These are phyloP conservation scores for Lipotes vexillifer DNA, from an alignment of 2,113 vertebrate species.

Conservation along the genomic window DNA sequence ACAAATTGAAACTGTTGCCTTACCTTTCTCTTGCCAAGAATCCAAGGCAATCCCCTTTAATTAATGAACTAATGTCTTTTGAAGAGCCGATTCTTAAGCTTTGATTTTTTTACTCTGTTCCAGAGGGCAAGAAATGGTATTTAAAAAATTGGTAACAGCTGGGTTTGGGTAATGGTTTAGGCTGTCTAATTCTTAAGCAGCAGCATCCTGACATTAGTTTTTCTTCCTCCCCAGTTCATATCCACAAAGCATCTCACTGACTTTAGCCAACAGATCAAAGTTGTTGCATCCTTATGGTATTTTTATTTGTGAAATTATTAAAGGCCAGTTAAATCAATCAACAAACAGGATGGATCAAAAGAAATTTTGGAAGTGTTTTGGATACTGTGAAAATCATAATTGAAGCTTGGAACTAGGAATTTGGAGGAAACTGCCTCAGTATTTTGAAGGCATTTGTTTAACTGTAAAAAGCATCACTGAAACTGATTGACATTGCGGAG, in stretches of 20 bases:
- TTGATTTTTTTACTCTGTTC: conserved; percentile 19
- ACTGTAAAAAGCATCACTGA: background rate
- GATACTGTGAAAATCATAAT: background rate
- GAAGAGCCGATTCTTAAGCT: conserved; percentile 27
- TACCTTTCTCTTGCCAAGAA: background rate
- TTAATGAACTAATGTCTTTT: conserved; percentile 12
- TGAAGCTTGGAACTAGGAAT: conserved; percentile 28
- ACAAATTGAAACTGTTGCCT: background rate
- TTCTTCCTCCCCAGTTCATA: background rate
- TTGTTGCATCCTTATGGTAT: conserved; percentile 9
- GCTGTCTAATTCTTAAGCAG: background rate
- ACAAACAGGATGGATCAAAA: conserved; percentile 20
- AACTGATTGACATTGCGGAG: background rate
- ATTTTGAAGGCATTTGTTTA: conserved; percentile 29
- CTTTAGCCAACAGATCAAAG: background rate
- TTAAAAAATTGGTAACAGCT: background rate
- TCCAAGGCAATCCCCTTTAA: background rate
- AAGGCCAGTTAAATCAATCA: conserved; percentile 32
- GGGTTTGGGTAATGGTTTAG: background rate
- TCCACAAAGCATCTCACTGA: conserved; percentile 23
- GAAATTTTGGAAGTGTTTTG: conserved; percentile 18
- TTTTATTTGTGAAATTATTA: conserved; percentile 5
- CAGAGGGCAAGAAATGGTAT: conserved; percentile 20
- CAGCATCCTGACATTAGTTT: background rate
- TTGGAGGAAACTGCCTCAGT: background rate